Base-by-base conservation (phyloP, 1,140 invertebrate genomes). In the Heliconius melpomene region DNA sequence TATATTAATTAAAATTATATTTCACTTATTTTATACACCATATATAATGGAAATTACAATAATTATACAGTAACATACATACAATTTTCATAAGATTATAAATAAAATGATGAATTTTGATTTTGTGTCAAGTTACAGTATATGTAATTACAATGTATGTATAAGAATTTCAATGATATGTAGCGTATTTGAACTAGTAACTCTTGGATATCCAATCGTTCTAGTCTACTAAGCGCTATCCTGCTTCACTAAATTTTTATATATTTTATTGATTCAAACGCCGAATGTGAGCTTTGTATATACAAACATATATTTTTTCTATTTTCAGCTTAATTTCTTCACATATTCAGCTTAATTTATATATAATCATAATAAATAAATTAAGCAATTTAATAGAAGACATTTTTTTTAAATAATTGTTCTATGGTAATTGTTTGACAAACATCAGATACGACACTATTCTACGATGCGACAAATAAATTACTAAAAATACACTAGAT, bases 1-100 rank as follows among this genome's bases (percentile, higher is more conserved):
- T 52, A 20, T 52, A 72, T 32, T 72, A 72, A 60, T 57, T 23
- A n/a, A 57, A 57, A 57, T 60, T 36, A 36, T 29, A 72, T 72
- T 72, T 72, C 11, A 32, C 9, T 36, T 18, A 26, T 36, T 36
- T 72, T 36, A 18, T 32, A 72, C 26, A 72, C 5, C 38, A 20
- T 60, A 23, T 60, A 60, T 60, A 60, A 23, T 60, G 54, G 54
- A 60, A 11, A 23, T 60, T 60, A 60, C n/a, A 60, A 20, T 60
- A n/a, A 8, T 60, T 52, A 52, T 52, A 52, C 16, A 52, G 6
- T 20, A 20, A 52, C 2, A 52, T 52, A 52, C 40, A 46, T 46
- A 46, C 40, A 46, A 46, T 46, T 46, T 46, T 46, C 13, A 46
- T 46, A 46, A 52, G 7, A 52, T 20, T 52, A 20, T 52, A 7